Evolutionary conservation across 2,113 vertebrate species (phyloP), one percentile per base, ranked within the genome.

Genomic region (Syngnathus floridae): DNA sequence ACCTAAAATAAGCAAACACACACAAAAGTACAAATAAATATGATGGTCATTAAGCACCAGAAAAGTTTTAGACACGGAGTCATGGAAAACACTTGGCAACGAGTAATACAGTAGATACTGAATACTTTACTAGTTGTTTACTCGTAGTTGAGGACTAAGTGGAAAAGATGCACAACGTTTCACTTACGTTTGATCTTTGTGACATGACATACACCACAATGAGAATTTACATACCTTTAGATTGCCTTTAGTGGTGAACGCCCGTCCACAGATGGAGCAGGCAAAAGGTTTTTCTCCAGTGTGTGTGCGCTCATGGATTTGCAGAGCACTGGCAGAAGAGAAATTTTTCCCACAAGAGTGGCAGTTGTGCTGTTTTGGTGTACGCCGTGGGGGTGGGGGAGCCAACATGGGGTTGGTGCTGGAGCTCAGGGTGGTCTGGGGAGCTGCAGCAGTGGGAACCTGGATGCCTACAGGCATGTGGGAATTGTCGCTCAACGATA

Each of bases 291-390:
- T 99, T 90, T 99, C 97, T 84, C 97, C 97, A 0, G 97, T 99
- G 90, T 99, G 97, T 65, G 97, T 99, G 82, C 97, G 96, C 82
- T 99, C 97, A 7, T 99, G 97, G 89, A 99, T 99, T 91, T 99
- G 96, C 87, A 99, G 93, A 78, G 97, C 97, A 66, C 96, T 99
- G 88, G 97, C 96, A 22, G 97, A 99, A 64, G 97, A 99, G 85
- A 99, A 99, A 88, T 96, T 98, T 90, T 99, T 99, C 84, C 96
- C 97, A 37, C 96, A 99, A 0, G 93, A 95, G 68, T 97, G 94
- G 91, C 97, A 99, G 93, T 98, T 99, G 92, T 99, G 97, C 89
- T 99, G 97, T 92, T 99, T 99, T 73, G 97, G 96, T 52, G 96
- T 96, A 83, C 97, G 94, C 72, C 97, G 92, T 10, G 92, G 91